Evolutionary conservation across 2,113 vertebrate species (phyloP).

Genomic region (Phainopepla nitens): DNA sequence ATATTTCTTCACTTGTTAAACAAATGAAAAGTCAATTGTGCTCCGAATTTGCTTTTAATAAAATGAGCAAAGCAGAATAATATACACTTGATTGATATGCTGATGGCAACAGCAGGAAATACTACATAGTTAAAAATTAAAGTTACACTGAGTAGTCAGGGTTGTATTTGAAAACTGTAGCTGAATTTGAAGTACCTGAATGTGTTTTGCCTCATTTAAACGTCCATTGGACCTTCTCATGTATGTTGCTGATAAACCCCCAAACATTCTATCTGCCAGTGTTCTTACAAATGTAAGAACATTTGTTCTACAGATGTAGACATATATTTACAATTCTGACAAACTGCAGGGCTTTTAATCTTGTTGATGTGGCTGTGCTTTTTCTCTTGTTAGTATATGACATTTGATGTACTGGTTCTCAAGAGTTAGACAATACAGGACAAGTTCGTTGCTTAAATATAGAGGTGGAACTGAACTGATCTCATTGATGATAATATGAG

Average conservation of each 20-base stretch:
- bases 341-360: background rate
- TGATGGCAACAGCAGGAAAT: constrained; percentile 70
- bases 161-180: constrained; percentile 53
- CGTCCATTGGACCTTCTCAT: background rate
- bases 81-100: constrained; percentile 78
- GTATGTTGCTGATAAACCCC: background rate
- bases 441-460: background rate
- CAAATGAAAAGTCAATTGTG: constrained; percentile 90
- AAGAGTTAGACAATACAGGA: background rate
- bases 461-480: background rate
- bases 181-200: constrained; percentile 42
- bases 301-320: background rate
- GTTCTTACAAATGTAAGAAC: background rate
- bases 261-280: background rate
- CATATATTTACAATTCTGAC: background rate
- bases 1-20: constrained; percentile 93
- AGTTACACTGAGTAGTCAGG: constrained; percentile 53
- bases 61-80: constrained; percentile 79
- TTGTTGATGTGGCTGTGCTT: background rate
- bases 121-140: constrained; percentile 74
- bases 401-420: background rate
- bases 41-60: constrained; percentile 82
- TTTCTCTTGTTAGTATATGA: background rate
- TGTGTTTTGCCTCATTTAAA: constrained; percentile 4
- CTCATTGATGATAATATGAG: background rate